Base-by-base conservation (phyloP, 1,140 invertebrate species). In the Drosophila pachea region DNA sequence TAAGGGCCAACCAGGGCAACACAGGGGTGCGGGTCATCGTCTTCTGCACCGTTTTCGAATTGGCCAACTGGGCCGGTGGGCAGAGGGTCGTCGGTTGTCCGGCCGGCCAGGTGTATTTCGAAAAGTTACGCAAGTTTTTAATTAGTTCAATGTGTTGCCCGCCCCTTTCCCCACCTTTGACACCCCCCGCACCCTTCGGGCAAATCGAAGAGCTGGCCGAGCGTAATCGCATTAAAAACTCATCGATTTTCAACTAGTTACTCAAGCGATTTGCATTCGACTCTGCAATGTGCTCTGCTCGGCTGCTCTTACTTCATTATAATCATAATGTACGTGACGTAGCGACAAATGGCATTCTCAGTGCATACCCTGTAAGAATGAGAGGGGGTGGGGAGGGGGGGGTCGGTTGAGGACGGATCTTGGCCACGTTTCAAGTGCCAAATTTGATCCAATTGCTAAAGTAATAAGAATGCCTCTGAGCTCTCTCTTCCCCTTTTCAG, bases 111-210 rank as follows among this genome's bases (percentile, higher is more conserved):
- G 54, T 32, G 12, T 40, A 54, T 43, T 49, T 12, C 22, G 40
- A 50, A 72, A 33, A 49, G 78, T 72, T 82, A 74, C 63, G 78
- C 74, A 78, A 79, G 38, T 59, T 68, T 61, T 68, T 75, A 78
- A 78, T 79, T 78, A 75, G 76, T 61, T 72, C 76, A 67, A 78
- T 79, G 68, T 74, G 62, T 62, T 62, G n/a, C n/a, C n/a, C n/a
- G n/a, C n/a, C n/a, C n/a, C n/a, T n/a, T n/a, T n/a, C n/a, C n/a
- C n/a, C n/a, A n/a, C n/a, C n/a, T n/a, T n/a, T n/a, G n/a, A n/a
- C n/a, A 63, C 52, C 45, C 47, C 40, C 38, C 7, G 35, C 7
- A 38, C 49, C 16, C 38, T 4, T 35, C 31, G 12, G 12, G 62
- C 66, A 63, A 50, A 45, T 63, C 36, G 36, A 16, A n/a, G 29